Percentiles rank a stretch among this genome's conserved stretches.
Evolutionary conservation across 2,113 vertebrate genomes (phyloP).

Genomic region (Poeciliopsis prolifica): DNA sequence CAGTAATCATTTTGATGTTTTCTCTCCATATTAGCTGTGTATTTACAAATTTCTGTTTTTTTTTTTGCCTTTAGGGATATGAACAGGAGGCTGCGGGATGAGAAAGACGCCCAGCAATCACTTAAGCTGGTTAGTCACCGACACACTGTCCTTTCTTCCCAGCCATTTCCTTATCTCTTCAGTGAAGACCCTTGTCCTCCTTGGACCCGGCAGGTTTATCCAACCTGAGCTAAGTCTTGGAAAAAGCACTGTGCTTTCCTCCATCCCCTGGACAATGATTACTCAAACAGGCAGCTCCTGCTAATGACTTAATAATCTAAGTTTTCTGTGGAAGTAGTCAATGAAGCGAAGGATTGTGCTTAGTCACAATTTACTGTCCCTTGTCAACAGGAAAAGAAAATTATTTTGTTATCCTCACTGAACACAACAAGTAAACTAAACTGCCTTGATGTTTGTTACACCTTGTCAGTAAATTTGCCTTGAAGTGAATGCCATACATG

Average conservation of each 20-base stretch:
- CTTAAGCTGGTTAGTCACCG: slow-evolving; percentile 87
- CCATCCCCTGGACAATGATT: slow-evolving; percentile 43
- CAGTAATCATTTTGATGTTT: background rate
- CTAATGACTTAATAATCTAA: slow-evolving; percentile 48
- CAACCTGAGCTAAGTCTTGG: slow-evolving; percentile 56
- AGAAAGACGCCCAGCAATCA: slow-evolving; percentile 88
- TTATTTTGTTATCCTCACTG: background rate
- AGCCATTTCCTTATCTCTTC: slow-evolving; percentile 73
- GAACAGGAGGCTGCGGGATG: slow-evolving; percentile 92
- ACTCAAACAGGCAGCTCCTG: slow-evolving; percentile 49
- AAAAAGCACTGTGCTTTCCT: slow-evolving; percentile 8
- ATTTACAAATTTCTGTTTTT: background rate
- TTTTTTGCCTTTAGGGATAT: slow-evolving; percentile 84
- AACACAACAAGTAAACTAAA: slow-evolving; percentile 5
- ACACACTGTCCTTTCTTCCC: slow-evolving; percentile 68
- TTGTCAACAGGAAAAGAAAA: slow-evolving; percentile 26
- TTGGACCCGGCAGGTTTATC: slow-evolving; percentile 75
- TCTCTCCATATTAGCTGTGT: background rate
- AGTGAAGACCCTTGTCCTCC: slow-evolving; percentile 72
- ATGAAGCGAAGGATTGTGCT: slow-evolving; percentile 31
- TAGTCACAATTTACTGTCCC: slow-evolving; percentile 33
- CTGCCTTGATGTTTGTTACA: background rate
- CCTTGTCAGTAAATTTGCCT: background rate
- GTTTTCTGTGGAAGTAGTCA: slow-evolving; percentile 10
- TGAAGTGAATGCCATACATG: background rate